A percentile compares a stretch with the other conserved stretches of the same genome.
Conservation (phyloP, 2,797 vertebrate genomes). For the Hapalemur alaotrensis region DNA sequence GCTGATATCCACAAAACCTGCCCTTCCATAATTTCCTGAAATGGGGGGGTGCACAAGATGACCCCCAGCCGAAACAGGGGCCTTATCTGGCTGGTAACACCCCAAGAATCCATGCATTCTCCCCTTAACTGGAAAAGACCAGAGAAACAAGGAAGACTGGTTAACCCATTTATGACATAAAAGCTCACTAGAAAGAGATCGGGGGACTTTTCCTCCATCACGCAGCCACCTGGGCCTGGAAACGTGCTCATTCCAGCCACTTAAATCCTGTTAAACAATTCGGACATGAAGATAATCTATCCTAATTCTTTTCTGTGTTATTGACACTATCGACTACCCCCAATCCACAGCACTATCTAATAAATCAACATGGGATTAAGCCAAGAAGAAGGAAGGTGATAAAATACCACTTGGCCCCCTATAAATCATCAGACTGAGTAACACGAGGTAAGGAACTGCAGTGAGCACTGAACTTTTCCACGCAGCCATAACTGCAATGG, state of each 20-base stretch:
- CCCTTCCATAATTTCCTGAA: background rate
- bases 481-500: conserved; percentile 68
- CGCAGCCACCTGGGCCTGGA: conserved; percentile 36
- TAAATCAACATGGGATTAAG: conserved; percentile 83
- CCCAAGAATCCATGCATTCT: background rate
- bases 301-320: conserved; percentile 82
- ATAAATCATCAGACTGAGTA: conserved; percentile 79
- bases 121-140: background rate
- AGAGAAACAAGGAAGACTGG: background rate
- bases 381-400: conserved; percentile 80
- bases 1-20: accelerated
- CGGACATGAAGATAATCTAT: conserved; percentile 80
- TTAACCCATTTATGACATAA: background rate
- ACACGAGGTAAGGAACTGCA: conserved; percentile 62
- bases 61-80: accelerated
- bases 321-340: conserved; percentile 80
- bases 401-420: conserved; percentile 76
- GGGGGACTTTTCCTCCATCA: background rate
- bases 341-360: conserved; percentile 78
- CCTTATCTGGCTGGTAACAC: background rate
- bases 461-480: conserved; percentile 75
- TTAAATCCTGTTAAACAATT: conserved; percentile 75
- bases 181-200: background rate
- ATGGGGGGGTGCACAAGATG: accelerated
- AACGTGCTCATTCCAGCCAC: conserved; percentile 42